Percentiles rank a stretch among this genome's conserved stretches.
Conservation (phyloP, 2,113 vertebrate genomes). For the Chlorodrepanis virens region DNA sequence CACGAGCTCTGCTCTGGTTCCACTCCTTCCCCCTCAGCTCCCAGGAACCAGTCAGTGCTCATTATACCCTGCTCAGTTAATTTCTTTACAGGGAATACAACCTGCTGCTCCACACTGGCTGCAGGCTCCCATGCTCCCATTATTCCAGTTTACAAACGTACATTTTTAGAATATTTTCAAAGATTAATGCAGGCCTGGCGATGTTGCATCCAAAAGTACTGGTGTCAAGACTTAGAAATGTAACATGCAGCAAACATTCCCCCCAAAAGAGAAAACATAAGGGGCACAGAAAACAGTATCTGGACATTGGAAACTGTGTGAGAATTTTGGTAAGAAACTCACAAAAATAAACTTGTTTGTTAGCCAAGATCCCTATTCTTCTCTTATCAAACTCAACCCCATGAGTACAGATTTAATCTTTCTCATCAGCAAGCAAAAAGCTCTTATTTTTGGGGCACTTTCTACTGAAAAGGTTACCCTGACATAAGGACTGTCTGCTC, state of each 20-base stretch:
- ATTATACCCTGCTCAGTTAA: neutral
- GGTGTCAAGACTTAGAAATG: neutral
- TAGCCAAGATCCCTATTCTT: neutral
- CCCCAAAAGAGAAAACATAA: neutral
- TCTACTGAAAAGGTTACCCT: neutral
- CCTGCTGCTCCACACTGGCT: neutral
- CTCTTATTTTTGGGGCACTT: neutral
- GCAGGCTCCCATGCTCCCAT: neutral
- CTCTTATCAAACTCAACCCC: neutral
- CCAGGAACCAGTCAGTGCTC: neutral
- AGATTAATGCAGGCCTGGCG: neutral
- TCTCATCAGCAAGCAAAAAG: neutral
- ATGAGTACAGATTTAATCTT: neutral
- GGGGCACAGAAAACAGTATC: neutral
- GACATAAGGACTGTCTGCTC: neutral
- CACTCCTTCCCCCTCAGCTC: neutral
- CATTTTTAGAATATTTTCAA: neutral
- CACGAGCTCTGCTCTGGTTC: neutral
- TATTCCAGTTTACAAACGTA: neutral
- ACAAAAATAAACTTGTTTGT: neutral
- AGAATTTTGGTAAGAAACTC: neutral
- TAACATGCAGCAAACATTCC: neutral
- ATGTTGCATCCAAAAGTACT: neutral
- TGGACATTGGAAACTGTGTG: neutral
- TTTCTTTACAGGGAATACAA: neutral